Evolutionary conservation across 2,888 invertebrate species (phyloP).

Genomic region (Melinaea menophilus): DNA sequence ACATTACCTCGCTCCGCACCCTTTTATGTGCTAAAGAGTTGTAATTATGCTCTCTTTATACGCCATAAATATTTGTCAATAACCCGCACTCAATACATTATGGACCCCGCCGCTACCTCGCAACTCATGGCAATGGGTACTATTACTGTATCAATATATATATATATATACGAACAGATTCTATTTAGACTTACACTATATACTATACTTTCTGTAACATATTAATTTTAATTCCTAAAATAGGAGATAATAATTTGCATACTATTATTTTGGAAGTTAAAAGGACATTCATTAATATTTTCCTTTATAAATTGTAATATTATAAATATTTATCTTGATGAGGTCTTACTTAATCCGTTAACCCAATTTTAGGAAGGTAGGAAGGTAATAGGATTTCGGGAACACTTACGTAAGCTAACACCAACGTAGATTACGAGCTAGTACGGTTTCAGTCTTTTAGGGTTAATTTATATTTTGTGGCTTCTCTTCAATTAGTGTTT

Average conservation of each 20-base stretch:
- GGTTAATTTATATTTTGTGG: slow-evolving; percentile 57
- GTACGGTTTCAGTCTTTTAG: slow-evolving; percentile 72
- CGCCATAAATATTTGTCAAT: slow-evolving; percentile 77
- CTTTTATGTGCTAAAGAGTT: slow-evolving; percentile 77
- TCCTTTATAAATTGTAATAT: too few relatives aligned
- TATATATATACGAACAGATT: too few relatives aligned
- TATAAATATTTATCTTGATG: slow-evolving; percentile 5
- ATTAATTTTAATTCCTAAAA: too few relatives aligned
- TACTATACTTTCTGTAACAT: too few relatives aligned
- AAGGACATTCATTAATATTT: too few relatives aligned
- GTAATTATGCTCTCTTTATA: slow-evolving; percentile 77
- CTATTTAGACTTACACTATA: too few relatives aligned
- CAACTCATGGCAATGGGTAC: slow-evolving; percentile 62
- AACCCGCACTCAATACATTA: slow-evolving; percentile 73
- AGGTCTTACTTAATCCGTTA: slow-evolving; percentile 29
- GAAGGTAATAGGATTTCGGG: slow-evolving; percentile 62
- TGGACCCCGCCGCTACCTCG: slow-evolving; percentile 69
- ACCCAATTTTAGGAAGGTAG: slow-evolving; percentile 49
- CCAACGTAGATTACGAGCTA: slow-evolving; percentile 62
- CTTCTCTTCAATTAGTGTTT: slow-evolving; percentile 40
- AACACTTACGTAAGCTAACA: slow-evolving; percentile 40
- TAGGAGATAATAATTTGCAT: too few relatives aligned
- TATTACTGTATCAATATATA: too few relatives aligned
- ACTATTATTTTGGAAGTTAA: too few relatives aligned
- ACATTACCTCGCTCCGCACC: slow-evolving; percentile 49